Evolutionary conservation across 1,140 invertebrate genomes (phyloP).

Genomic region (Drosophila subobscura): DNA sequence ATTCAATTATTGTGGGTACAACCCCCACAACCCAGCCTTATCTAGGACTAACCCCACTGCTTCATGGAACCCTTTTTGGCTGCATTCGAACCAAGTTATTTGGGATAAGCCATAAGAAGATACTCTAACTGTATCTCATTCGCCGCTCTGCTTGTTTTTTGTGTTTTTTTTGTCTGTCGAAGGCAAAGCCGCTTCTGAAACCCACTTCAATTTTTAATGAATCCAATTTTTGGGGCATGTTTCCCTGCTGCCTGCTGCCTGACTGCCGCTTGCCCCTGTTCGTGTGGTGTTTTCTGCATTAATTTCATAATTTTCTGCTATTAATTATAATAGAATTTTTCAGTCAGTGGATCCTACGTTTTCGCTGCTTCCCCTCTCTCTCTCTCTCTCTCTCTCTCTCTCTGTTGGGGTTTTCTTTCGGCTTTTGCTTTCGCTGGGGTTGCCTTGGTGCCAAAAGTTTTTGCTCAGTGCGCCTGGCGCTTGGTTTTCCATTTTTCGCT

Average conservation of each 20-base stretch:
- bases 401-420: not conserved
- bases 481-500: constrained; percentile 19
- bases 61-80: constrained; percentile 22
- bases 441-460: constrained; percentile 74
- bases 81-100: constrained; percentile 46
- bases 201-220: constrained; percentile 81
- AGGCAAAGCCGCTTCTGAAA: constrained; percentile 20
- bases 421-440: constrained; percentile 9
- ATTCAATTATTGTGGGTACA: constrained; percentile 42
- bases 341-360: constrained; percentile 64
- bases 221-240: constrained; percentile 68
- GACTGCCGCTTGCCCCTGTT: constrained; percentile 12
- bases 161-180: no score
- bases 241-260: constrained; percentile 35
- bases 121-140: no score
- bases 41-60: no score
- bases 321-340: constrained; percentile 82
- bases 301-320: constrained; percentile 81
- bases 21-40: no score
- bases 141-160: not conserved
- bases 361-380: no score
- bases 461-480: constrained; percentile 26
- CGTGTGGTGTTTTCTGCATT: constrained; percentile 66
- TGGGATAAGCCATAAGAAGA: constrained; percentile 52
- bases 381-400: no score